These are phyloP conservation scores for Bhutanitis thaidina DNA, from an alignment of 2,888 invertebrate genomes.

Conservation along the genomic window DNA sequence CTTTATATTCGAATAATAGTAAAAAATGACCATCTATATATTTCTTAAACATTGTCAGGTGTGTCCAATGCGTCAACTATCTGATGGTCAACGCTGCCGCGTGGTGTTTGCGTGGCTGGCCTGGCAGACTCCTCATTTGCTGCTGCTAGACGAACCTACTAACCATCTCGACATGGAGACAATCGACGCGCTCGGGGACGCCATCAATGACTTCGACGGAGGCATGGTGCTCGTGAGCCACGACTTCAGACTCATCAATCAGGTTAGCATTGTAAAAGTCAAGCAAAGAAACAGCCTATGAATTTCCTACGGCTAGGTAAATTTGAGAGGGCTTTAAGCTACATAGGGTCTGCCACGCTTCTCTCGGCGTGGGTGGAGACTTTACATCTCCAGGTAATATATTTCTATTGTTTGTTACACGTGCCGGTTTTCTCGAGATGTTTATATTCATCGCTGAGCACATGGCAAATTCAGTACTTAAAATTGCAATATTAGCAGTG, in stretches of 20 bases:
- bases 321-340: too few species aligned
- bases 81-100: conserved; percentile 98
- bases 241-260: conserved; percentile 99
- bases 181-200: conserved; percentile 98
- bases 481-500: too few species aligned
- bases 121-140: conserved; percentile 97
- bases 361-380: too few species aligned
- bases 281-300: too few species aligned
- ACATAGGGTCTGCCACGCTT: too few species aligned
- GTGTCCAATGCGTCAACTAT: conserved; percentile 95
- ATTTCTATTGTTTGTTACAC: too few species aligned
- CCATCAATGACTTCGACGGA: conserved; percentile 98
- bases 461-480: too few species aligned
- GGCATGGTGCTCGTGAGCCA: conserved; percentile 99
- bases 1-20: too few species aligned
- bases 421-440: too few species aligned
- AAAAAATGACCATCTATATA: background rate
- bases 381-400: too few species aligned
- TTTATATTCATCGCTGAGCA: too few species aligned
- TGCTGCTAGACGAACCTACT: conserved; percentile 91
- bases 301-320: too few species aligned
- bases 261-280: conserved; percentile 81
- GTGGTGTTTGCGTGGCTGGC: conserved; percentile 99
- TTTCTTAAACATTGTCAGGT: conserved; percentile 73
- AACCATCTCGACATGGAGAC: conserved; percentile 99